Evolutionary conservation across 2,888 invertebrate species (phyloP).

Genomic region (Athrips mouffetella): DNA sequence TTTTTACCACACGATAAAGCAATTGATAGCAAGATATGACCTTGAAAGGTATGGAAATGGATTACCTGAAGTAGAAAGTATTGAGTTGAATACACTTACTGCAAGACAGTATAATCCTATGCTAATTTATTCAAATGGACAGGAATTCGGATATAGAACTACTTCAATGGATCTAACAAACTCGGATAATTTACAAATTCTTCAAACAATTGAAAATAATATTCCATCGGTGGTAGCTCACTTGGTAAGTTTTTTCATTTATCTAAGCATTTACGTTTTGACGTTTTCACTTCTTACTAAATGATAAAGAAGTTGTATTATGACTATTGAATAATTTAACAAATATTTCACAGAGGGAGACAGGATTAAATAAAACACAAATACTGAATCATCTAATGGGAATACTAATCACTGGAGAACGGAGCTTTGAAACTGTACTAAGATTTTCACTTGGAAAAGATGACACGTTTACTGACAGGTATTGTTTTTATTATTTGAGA

Average conservation of each 20-base stretch:
- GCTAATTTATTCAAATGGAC: slow-evolving; percentile 80
- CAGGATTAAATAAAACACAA: slow-evolving; percentile 58
- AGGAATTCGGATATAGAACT: slow-evolving; percentile 78
- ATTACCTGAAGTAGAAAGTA: slow-evolving; percentile 74
- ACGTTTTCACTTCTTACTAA: too few relatives aligned
- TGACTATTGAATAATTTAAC: too few relatives aligned
- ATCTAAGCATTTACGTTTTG: neutral
- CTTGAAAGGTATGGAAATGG: slow-evolving; percentile 84
- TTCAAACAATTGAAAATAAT: slow-evolving; percentile 58
- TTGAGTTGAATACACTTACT: slow-evolving; percentile 71
- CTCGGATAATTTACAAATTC: slow-evolving; percentile 39
- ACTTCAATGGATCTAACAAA: slow-evolving; percentile 56
- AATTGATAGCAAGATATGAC: slow-evolving; percentile 83
- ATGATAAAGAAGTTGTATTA: too few relatives aligned
- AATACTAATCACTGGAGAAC: slow-evolving; percentile 53
- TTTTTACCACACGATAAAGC: slow-evolving; percentile 81
- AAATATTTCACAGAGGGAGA: slow-evolving; percentile 50
- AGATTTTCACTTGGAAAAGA: slow-evolving; percentile 44
- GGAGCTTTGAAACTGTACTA: slow-evolving; percentile 57
- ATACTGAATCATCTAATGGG: slow-evolving; percentile 64
- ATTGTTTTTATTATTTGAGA: too few relatives aligned
- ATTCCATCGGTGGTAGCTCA: slow-evolving; percentile 45
- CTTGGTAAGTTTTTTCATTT: slow-evolving; percentile 45
- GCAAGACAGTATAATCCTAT: slow-evolving; percentile 78
- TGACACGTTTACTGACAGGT: slow-evolving; percentile 8